Conservation (phyloP, 2,113 vertebrate genomes). For the Loxodonta africana region DNA sequence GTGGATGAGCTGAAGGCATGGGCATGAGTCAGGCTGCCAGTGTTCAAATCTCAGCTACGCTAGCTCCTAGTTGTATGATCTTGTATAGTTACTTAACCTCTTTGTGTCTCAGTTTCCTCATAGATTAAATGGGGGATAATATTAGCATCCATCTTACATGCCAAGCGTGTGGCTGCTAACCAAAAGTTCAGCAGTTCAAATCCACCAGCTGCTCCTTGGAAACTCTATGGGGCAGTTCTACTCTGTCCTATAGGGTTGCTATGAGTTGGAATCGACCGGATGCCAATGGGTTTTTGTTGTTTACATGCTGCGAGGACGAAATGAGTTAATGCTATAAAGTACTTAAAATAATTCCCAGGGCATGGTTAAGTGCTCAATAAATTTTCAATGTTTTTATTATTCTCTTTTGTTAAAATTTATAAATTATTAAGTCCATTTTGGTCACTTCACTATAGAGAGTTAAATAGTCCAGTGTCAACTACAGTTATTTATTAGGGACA, state of each 20-base stretch:
- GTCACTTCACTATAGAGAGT: not conserved
- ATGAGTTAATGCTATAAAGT: not conserved
- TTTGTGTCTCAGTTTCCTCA: not conserved
- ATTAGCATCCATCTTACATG: not conserved
- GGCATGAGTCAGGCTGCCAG: not conserved
- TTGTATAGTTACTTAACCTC: rapidly evolving
- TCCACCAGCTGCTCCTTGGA: too few relatives aligned
- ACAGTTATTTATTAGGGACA: slow-evolving; percentile 18
- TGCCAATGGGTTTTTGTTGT: too few relatives aligned
- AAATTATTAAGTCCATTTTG: not conserved
- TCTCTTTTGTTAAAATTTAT: not conserved
- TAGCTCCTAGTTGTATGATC: not conserved
- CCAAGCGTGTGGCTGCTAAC: too few relatives aligned
- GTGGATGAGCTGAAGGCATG: not conserved
- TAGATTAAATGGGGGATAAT: not conserved
- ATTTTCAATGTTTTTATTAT: not conserved
- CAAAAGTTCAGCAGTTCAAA: too few relatives aligned
- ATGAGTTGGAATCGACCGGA: too few relatives aligned
- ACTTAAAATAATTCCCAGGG: not conserved
- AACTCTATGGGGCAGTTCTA: too few relatives aligned
- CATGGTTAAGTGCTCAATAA: not conserved
- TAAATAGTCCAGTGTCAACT: not conserved
- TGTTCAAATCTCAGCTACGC: not conserved
- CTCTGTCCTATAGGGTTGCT: too few relatives aligned
- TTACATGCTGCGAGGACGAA: not conserved